Base-by-base conservation (phyloP, 2,113 vertebrate genomes). In the Tiliqua scincoides region DNA sequence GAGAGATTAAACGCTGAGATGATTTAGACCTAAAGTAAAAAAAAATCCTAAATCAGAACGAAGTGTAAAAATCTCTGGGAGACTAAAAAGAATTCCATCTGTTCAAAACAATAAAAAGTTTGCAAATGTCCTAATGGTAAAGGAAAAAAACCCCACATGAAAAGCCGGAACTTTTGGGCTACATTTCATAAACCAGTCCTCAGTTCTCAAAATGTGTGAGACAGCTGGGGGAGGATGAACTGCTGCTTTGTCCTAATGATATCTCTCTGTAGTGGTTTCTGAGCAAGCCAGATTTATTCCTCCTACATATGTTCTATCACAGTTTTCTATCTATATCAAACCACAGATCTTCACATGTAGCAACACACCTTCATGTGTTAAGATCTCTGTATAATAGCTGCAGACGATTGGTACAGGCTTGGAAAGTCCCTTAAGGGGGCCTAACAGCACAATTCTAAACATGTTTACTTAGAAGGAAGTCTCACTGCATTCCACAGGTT, bases 1-100 rank as follows among this genome's bases (percentile, higher is more conserved):
- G 99, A 4, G 99, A 99, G 93, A 99, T 99, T 90, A 99, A 95
- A 37, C 98, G 97, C 78, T 99, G 98, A 77, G 99, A 99, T 1
- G 98, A 62, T 92, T 99, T 99, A 59, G 96, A 97, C 89, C 99
- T 99, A 57, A 94, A 94, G 90, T 57, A 12, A 70, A 70, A 88
- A 85, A 59, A 80, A 89, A 40, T 61, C 63, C 11, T 35, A 67
- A 5, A 75, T 82, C 86, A 6, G 0, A 67, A 27, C 84, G 10
- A 15, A 80, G 15, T 10, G 25, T 7, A 73, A 81, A 11, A 71
- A 32, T 63, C 77, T 23, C 9, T 3, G 30, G 30, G 52, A 57
- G 72, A 17, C 1, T 15, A 4, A 23, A 35, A 4, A 17, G 2
- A 48, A 32, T 74, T 37, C 11, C 0, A 25, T 12, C 14, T 2